Evolutionary conservation across 2,797 vertebrate species (phyloP).

Genomic region (Adrianichthys oophorus): DNA sequence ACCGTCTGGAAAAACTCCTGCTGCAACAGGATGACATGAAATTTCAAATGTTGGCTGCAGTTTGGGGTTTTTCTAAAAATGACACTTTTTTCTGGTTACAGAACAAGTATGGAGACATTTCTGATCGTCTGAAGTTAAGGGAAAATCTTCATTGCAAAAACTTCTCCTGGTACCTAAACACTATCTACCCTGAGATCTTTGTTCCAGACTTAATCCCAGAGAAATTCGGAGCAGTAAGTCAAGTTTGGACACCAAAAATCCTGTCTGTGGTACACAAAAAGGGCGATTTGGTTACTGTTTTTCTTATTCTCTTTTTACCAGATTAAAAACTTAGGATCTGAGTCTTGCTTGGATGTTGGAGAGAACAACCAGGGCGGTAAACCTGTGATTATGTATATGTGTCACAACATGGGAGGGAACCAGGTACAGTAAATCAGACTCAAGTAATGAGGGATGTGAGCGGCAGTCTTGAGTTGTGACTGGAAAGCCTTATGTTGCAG

Average conservation of each 20-base stretch:
- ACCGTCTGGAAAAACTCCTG: not conserved
- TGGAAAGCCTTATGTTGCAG: conserved; percentile 65
- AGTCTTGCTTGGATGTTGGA: conserved; percentile 88
- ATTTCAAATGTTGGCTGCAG: not conserved
- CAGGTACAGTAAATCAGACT: conserved; percentile 78
- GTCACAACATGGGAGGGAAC: conserved; percentile 96
- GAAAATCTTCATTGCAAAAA: conserved; percentile 92
- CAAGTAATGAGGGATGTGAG: fast-evolving
- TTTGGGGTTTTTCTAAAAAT: not conserved
- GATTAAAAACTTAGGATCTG: conserved; percentile 86
- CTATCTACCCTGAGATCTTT: conserved; percentile 93
- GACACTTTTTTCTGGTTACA: conserved; percentile 39
- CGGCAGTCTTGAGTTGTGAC: conserved; percentile 21
- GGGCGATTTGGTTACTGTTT: not conserved
- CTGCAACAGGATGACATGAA: not conserved
- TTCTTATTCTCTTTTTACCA: conserved; percentile 53
- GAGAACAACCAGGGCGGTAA: conserved; percentile 89
- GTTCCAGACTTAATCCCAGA: conserved; percentile 87
- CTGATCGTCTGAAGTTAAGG: conserved; percentile 85
- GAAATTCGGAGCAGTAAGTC: conserved; percentile 88
- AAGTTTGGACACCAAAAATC: not conserved
- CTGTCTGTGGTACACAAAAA: not conserved
- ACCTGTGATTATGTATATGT: conserved; percentile 90
- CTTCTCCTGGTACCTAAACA: conserved; percentile 95
- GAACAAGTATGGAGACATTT: conserved; percentile 90